Evolutionary conservation across 2,797 vertebrate species (phyloP), one percentile per base, ranked within the genome.

Genomic region (Sphenodon punctatus): DNA sequence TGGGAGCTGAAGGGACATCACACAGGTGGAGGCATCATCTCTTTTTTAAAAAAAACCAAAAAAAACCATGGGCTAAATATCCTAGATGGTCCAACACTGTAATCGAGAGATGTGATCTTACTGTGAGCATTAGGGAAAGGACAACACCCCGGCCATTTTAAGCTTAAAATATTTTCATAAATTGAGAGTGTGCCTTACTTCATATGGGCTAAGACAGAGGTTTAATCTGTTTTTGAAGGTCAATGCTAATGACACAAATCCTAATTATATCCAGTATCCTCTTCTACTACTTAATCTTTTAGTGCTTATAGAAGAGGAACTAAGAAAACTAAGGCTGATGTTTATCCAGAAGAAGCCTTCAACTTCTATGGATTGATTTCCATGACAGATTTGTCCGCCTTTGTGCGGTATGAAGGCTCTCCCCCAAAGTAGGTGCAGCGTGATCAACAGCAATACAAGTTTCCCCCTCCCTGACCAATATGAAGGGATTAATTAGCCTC

Each of bases 381-480:
- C n/a, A n/a, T n/a, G n/a, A n/a, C n/a, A n/a, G 53, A 17, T 64
- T 20, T 4, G 16, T 0, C 1, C 3, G 7, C 2, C 6, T 38
- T 23, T 45, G 36, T 32, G 43, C 48, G 55, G 64, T 22, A 25
- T 67, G 74, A 2, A 12, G 43, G 46, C 8, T 3, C 5, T 49
- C 75, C 36, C 48, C 27, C 46, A 48, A 6, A 5, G 61, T n/a
- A 7, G 67, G 55, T 4, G 2, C 2, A 16, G 46, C 82, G n/a
- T n/a, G n/a, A n/a, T n/a, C n/a, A n/a, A n/a, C n/a, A n/a, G n/a
- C n/a, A n/a, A n/a, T n/a, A n/a, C n/a, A n/a, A n/a, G n/a, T n/a
- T n/a, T n/a, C n/a, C n/a, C n/a, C n/a, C n/a, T n/a, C n/a, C n/a
- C n/a, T n/a, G n/a, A n/a, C n/a, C n/a, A n/a, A n/a, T n/a, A n/a